Evolutionary conservation across 2,888 invertebrate species (phyloP).

Genomic region (Phorcus lineatus): DNA sequence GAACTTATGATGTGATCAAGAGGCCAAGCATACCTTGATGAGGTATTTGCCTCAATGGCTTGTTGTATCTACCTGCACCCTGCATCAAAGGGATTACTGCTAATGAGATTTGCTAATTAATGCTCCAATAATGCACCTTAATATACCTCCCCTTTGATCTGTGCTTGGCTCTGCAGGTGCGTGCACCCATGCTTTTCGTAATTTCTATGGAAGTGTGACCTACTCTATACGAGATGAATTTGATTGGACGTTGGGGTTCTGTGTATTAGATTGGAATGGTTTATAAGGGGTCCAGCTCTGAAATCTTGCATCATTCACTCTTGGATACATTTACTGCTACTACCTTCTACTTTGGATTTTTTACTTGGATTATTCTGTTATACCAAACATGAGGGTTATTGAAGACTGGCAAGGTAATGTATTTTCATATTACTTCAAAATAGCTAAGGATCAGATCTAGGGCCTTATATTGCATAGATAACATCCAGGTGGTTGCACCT

Average conservation of each 20-base stretch:
- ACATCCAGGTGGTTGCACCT: too few relatives aligned
- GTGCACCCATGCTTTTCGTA: not conserved
- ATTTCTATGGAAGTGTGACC: not conserved
- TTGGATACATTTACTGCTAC: not conserved
- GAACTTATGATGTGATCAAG: constrained; percentile 2
- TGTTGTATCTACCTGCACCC: not conserved
- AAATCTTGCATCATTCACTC: not conserved
- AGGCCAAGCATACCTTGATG: not conserved
- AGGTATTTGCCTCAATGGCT: not conserved
- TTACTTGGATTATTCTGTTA: not conserved
- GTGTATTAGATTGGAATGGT: not conserved
- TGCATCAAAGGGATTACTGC: constrained; percentile 9
- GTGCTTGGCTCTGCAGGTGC: not conserved
- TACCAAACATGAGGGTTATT: not conserved
- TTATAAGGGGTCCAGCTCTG: not conserved
- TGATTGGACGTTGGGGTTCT: not conserved
- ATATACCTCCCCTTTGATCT: not conserved
- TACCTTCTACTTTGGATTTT: not conserved
- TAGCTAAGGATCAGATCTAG: too few relatives aligned
- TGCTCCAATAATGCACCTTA: not conserved
- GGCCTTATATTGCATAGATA: too few relatives aligned
- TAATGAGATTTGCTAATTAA: constrained; percentile 18
- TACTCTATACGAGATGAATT: not conserved
- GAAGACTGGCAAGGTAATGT: not conserved
- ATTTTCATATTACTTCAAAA: too few relatives aligned